A percentile compares a stretch with the other conserved stretches of the same genome.
phyloP scores from a whole-genome alignment of 2,888 invertebrate genomes.

The Lutraria lutraria region DNA sequence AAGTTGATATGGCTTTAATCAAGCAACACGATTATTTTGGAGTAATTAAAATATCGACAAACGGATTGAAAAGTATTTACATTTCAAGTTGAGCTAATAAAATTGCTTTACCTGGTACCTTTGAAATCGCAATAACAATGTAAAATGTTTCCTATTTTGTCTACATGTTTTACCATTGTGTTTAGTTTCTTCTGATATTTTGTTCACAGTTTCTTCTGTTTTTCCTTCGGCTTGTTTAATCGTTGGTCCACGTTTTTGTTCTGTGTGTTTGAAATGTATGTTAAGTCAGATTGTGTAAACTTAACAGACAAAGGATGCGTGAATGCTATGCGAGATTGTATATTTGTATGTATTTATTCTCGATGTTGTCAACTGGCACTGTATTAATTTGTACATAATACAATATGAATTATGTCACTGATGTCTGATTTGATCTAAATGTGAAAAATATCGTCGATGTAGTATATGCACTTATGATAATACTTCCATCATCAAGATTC shows the following conservation, averaged over 20 bases:
- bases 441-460: not conserved
- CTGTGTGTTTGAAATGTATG: not conserved
- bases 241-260: conserved; percentile 18
- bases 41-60: not conserved
- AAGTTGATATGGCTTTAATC: not conserved
- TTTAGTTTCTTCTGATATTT: conserved; percentile 14
- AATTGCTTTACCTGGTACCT: not conserved
- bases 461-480: not conserved
- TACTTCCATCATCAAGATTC: not conserved
- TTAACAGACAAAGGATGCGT: not conserved
- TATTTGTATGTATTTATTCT: not conserved
- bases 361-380: not conserved
- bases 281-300: not conserved
- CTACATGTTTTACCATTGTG: conserved; percentile 21
- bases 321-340: not conserved
- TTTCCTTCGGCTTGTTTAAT: conserved; percentile 7
- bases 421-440: not conserved
- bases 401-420: not conserved
- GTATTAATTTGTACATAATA: not conserved
- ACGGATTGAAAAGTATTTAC: not conserved
- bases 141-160: conserved; percentile 15
- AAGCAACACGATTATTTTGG: not conserved
- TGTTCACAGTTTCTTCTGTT: conserved; percentile 13
- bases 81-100: not conserved
- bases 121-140: not conserved